phyloP scores from a whole-genome alignment of 2,888 invertebrate genomes.

The Lampropteryx suffumata region DNA sequence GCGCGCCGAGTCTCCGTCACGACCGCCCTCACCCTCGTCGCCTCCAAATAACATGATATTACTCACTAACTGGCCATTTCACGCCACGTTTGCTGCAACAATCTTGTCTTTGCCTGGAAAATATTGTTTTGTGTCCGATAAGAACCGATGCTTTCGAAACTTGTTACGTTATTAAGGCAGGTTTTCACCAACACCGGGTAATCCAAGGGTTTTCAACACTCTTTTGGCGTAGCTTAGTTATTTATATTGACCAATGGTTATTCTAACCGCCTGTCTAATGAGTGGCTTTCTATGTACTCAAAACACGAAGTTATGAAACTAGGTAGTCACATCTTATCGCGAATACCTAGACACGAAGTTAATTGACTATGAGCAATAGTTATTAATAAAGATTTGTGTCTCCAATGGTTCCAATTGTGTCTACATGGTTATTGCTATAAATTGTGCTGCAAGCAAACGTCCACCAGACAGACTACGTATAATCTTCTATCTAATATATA shows the following conservation, averaged over 20 bases:
- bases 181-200: too few relatives aligned
- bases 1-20: conserved; percentile 63
- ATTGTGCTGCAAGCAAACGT: too few relatives aligned
- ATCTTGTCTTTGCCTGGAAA: conserved; percentile 41
- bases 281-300: too few relatives aligned
- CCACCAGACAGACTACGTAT: too few relatives aligned
- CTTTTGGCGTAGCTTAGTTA: too few relatives aligned
- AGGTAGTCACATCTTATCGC: conserved; percentile 16
- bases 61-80: conserved; percentile 80
- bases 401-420: too few relatives aligned
- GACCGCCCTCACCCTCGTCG: conserved; percentile 69
- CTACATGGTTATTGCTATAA: too few relatives aligned
- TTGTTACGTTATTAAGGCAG: conserved; percentile 5
- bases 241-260: too few relatives aligned
- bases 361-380: not conserved
- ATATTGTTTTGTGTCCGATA: conserved; percentile 31
- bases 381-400: too few relatives aligned
- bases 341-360: conserved; percentile 16
- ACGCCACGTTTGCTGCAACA: conserved; percentile 65
- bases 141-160: conserved; percentile 18
- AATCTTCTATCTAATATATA: too few relatives aligned
- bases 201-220: too few relatives aligned
- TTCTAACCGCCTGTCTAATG: too few relatives aligned
- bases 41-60: conserved; percentile 77
- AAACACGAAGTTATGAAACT: conserved; percentile 16